Base-by-base conservation (phyloP, 2,797 vertebrate genomes). In the Parotocinclus haroldoi region DNA sequence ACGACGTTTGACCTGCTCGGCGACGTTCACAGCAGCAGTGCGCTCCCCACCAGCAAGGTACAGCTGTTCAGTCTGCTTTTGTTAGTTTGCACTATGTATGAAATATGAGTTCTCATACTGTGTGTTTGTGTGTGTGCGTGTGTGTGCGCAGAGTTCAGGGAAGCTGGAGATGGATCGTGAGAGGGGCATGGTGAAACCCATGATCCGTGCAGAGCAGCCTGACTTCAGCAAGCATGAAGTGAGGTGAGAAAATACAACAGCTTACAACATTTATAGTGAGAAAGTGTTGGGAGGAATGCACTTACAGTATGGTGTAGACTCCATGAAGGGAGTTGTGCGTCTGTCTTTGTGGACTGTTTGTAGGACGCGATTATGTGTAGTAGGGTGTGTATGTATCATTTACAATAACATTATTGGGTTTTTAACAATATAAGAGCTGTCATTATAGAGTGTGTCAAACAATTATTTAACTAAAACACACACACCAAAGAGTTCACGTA, bases 1-100 rank as follows among this genome's bases (percentile, higher is more conserved):
- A 95, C 95, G 0, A 94, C 92, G 59, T 99, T 98, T 83, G 96
- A 96, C 80, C 86, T 96, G 69, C 96, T 95, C 79, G 94, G 96
- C 71, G 96, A 98, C 78, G 72, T 96, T 81, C 94, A 93, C 79
- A 92, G 92, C 72, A 91, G 90, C 80, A 81, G 89, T n/a, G 88
- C 90, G 0, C 78, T 98, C 58, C 91, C 96, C 10, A 87, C 89
- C 58, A 98, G 95, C 93, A 96, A 96, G 96, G 96, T 98, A 89
- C 64, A 36, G 4, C 13, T 16, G 11, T 11, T 5, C 10, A 12
- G 9, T 50, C n/a, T 50, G 48, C 14, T 48, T 48, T 9, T 52
- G 39, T 27, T 11, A 49, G 10, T 51, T 18, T 68, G 38, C n/a
- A n/a, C n/a, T n/a, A n/a, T 14, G 3, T 54, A 7, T 51, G 44